phyloP scores from a whole-genome alignment of 2,888 invertebrate species.

The Digitonthophagus gazella region DNA sequence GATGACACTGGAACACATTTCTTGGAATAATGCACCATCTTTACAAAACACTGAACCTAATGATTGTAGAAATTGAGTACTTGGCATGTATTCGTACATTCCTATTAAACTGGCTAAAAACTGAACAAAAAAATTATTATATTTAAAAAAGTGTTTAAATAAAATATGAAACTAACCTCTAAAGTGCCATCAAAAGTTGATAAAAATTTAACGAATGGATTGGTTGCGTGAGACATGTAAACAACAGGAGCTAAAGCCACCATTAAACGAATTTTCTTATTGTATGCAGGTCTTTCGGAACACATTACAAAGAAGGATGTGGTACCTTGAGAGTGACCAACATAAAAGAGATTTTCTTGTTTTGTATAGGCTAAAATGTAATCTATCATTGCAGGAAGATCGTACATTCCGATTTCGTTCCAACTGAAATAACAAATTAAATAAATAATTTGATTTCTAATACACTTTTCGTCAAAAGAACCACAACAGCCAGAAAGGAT shows the following conservation, averaged over 20 bases:
- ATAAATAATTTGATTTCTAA: too few species aligned
- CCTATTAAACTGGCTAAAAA: slow-evolving; percentile 52
- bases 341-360: slow-evolving; percentile 63
- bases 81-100: slow-evolving; percentile 63
- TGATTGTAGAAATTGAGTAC: slow-evolving; percentile 52
- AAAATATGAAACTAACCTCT: slow-evolving; percentile 8
- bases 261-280: slow-evolving; percentile 63
- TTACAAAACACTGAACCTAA: slow-evolving; percentile 57
- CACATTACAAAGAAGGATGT: slow-evolving; percentile 66
- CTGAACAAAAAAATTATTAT: slow-evolving; percentile 44
- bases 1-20: slow-evolving; percentile 64
- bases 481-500: too few species aligned
- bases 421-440: slow-evolving; percentile 47
- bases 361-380: slow-evolving; percentile 60
- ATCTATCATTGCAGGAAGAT: slow-evolving; percentile 79
- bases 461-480: too few species aligned
- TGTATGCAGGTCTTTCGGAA: slow-evolving; percentile 63
- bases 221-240: slow-evolving; percentile 52
- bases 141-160: background rate
- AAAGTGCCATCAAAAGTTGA: slow-evolving; percentile 4
- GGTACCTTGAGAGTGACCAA: slow-evolving; percentile 79
- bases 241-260: slow-evolving; percentile 63
- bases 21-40: slow-evolving; percentile 56
- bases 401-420: slow-evolving; percentile 77
- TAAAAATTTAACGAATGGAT: slow-evolving; percentile 17